These are phyloP conservation scores for Archegozetes longisetosus DNA, from an alignment of 1,140 invertebrate genomes.

Conservation along the genomic window DNA sequence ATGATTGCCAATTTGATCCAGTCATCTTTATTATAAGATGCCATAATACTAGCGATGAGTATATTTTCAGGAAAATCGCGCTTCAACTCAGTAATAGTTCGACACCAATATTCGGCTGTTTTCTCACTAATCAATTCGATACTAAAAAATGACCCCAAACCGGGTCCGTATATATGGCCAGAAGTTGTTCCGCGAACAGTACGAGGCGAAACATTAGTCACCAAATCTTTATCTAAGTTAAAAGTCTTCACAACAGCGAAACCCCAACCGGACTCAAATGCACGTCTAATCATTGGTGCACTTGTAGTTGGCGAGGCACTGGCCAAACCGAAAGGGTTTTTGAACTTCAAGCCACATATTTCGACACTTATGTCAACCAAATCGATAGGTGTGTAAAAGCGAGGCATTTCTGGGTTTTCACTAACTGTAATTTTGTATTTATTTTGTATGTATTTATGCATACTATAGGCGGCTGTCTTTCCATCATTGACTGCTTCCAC, in stretches of 20 bases:
- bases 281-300: conserved; percentile 80
- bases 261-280: conserved; percentile 90
- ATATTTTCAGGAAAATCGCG: conserved; percentile 80
- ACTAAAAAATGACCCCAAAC: conserved; percentile 86
- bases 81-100: conserved; percentile 74
- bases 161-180: conserved; percentile 77
- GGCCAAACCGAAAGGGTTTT: conserved; percentile 92
- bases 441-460: conserved; percentile 83
- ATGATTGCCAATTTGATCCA: conserved; percentile 65
- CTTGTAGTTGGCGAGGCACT: conserved; percentile 90
- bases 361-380: conserved; percentile 79
- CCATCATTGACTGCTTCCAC: conserved; percentile 97
- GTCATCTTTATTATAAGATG: conserved; percentile 65
- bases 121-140: conserved; percentile 98
- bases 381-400: conserved; percentile 85
- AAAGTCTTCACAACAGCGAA: conserved; percentile 96
- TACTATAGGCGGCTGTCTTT: conserved; percentile 88
- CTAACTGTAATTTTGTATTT: conserved; percentile 29
- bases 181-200: conserved; percentile 86
- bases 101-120: conserved; percentile 77
- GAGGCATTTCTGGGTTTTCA: conserved; percentile 41
- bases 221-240: conserved; percentile 80
- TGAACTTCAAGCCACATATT: conserved; percentile 80
- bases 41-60: conserved; percentile 94
- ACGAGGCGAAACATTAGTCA: conserved; percentile 91